Base-by-base conservation (phyloP, 2,113 vertebrate species). In the Nannospalax galili region DNA sequence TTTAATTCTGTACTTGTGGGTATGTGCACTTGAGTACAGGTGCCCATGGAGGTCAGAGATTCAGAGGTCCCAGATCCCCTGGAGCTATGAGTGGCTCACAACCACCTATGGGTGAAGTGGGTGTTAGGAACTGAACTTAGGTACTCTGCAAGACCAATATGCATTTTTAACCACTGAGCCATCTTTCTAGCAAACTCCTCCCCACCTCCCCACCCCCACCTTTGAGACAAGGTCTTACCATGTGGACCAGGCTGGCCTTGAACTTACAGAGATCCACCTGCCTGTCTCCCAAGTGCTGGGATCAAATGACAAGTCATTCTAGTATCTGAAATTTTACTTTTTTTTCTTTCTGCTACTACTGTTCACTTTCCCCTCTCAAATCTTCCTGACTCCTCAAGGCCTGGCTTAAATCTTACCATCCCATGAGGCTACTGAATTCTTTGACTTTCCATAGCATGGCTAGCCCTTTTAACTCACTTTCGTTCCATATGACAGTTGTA, bases 401-500 rank as follows among this genome's bases (percentile, higher is more conserved):
- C 70, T 88, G 78, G 48, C 26, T 62, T 70, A 91, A 96, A 40
- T 84, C 65, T 96, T 65, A 91, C 19, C 84, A 84, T 72, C 32
- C 28, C 77, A 94, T 22, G 48, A 90, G 48, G 48, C 84, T 65
- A 91, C 52, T 74, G 48, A 94, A 93, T 86, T 96, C 69, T 93
- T 75, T 84, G 75, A 73, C 72, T 77, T 90, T 94, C 85, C 81
- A 86, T 9, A 56, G 72, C 72, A 75, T 90, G n/a, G 15, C n/a
- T 40, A 90, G 3, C 22, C 12, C 52, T 85, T 87, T 89, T 40
- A 95, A 81, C 35, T 32, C 42, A 56, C 90, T 84, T 84, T 81
- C 80, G 87, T 32, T 91, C 56, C 26, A 4, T 80, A 16, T 22
- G 48, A 60, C 0, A 88, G 58, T 45, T 64, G 78, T 22, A 90